Evolutionary conservation across 2,113 vertebrate genomes (phyloP), one percentile per base, ranked within the genome.

Genomic region (Tringa solitaria): DNA sequence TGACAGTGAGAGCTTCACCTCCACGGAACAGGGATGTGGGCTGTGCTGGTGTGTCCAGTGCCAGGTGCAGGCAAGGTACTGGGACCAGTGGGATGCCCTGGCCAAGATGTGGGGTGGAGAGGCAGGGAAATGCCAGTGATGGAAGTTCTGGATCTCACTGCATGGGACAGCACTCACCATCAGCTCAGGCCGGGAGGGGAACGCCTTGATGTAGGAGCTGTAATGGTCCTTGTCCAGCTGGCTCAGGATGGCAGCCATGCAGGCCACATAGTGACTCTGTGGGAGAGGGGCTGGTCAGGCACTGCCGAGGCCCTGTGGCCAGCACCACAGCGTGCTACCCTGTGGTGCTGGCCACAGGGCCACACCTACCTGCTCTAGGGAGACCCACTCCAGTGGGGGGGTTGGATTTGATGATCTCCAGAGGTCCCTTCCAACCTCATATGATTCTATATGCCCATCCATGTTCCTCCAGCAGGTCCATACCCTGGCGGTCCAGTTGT

Each of bases 231-330:
- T 33, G 50, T 97, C 97, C 96, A 97, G 93, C 90, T 97, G 97
- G 92, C 95, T 97, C 64, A 97, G 97, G 92, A 97, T 97, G 86
- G 97, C 3, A 2, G 97, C 86, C 97, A 97, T 97, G 92, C 97
- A 97, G 51, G 97, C 97, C 82, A 97, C 97, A 0, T 96, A 97
- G 78, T 96, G 93, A 37, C 96, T 95, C 97, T 97, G 78, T 46
- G 51, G 63, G 46, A 95, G 43, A 94, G 51, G 8, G 13, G 18
- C 16, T 16, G 68, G 4, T 96, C 65, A 96, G 70, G 59, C 17
- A 8, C 51, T 19, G 68, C 54, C 3, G 1, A 18, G 48, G 18
- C 24, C 57, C 50, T 8, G 1, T 7, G 2, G 32, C 35, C 9
- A 2, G 28, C 43, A 64, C 27, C 1, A 0, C 1, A 3, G n/a